A percentile compares a stretch with the other conserved stretches of the same genome.
phyloP scores from a whole-genome alignment of 1,140 invertebrate genomes.

The Drosophila mauritiana region DNA sequence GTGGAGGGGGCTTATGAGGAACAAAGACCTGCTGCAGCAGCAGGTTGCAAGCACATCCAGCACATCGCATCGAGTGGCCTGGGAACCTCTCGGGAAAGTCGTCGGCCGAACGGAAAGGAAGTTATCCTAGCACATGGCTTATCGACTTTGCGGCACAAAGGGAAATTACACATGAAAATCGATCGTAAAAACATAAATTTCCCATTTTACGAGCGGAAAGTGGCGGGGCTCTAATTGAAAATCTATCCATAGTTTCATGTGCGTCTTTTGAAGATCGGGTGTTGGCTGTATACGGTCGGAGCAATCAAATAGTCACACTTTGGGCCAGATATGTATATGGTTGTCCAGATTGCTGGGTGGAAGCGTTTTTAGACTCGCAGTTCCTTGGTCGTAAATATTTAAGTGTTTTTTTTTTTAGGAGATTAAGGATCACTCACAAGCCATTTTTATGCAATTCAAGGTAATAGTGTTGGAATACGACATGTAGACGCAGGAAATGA shows the following conservation, averaged over 20 bases:
- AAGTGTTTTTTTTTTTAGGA: not conserved
- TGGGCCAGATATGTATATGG: conserved; percentile 6
- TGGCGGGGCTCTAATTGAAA: conserved; percentile 39
- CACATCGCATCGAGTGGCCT: conserved; percentile 28
- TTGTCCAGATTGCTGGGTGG: not conserved
- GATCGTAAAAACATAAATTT: conserved; percentile 57
- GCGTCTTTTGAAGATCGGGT: conserved; percentile 12
- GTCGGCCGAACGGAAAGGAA: conserved; percentile 48
- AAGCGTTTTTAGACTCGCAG: conserved; percentile 18
- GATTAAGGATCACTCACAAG: not conserved
- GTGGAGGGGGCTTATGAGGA: conserved; percentile 1
- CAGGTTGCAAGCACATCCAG: conserved; percentile 36
- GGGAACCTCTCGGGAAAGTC: conserved; percentile 46
- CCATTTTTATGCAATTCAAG: not conserved
- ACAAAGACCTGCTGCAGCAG: conserved; percentile 38
- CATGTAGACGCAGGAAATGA: not conserved
- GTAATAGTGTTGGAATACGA: too few relatives aligned
- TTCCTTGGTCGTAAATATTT: not conserved
- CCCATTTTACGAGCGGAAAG: conserved; percentile 46
- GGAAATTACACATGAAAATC: conserved; percentile 58
- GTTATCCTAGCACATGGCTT: conserved; percentile 54
- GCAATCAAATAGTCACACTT: conserved; percentile 56
- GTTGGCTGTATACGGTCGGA: conserved; percentile 10
- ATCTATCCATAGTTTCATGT: conserved; percentile 25
- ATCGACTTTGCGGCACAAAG: conserved; percentile 46